Percentiles rank a stretch among this genome's conserved stretches.
These are phyloP conservation scores for Brachyistius frenatus DNA, from an alignment of 2,113 vertebrate genomes.

Conservation along the genomic window DNA sequence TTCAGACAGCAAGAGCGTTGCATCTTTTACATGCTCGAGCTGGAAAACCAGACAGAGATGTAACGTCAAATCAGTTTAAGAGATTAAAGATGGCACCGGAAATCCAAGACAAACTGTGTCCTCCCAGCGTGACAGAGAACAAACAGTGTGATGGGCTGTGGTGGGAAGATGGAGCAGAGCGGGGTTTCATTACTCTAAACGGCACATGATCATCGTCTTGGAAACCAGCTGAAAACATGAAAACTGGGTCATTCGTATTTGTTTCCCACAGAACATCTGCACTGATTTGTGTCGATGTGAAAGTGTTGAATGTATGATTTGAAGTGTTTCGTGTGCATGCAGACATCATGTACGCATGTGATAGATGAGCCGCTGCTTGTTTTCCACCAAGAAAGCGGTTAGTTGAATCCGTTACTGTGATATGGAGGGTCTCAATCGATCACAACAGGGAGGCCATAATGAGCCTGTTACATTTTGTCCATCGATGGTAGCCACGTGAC, in stretches of 20 bases:
- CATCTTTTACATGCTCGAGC: background rate
- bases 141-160: slow-evolving; percentile 3
- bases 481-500: slow-evolving; percentile 7
- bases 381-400: background rate
- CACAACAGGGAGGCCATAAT: background rate
- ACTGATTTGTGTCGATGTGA: background rate
- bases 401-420: background rate
- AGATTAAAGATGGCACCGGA: background rate
- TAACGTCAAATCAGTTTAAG: background rate
- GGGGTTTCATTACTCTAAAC: background rate
- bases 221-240: background rate
- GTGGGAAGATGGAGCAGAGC: background rate
- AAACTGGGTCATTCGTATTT: slow-evolving; percentile 7
- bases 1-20: background rate
- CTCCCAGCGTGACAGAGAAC: background rate
- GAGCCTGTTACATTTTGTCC: background rate
- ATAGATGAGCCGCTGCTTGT: background rate
- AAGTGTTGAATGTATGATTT: background rate
- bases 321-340: background rate
- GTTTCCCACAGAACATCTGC: background rate
- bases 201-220: slow-evolving; percentile 10
- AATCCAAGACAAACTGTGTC: background rate
- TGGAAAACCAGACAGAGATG: background rate
- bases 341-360: background rate
- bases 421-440: background rate